Evolutionary conservation across 64 coral and sea anemone species (phyloP).

Genomic region (Cladopsammia gracilis): DNA sequence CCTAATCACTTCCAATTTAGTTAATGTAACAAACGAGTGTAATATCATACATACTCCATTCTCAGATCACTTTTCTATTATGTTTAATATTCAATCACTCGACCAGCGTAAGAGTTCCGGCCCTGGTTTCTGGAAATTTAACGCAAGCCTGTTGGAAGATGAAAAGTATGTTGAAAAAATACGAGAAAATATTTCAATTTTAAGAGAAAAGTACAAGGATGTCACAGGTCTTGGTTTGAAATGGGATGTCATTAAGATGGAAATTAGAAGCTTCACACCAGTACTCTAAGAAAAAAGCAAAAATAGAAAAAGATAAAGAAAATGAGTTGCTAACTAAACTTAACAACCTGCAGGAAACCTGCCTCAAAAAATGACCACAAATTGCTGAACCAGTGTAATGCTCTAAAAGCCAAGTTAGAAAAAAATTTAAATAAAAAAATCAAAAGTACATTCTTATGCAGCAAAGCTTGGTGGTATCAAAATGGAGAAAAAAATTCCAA

Average conservation of each 20-base stretch:
- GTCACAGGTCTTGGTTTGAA: conserved; percentile 3
- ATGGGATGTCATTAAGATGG: conserved; percentile 39
- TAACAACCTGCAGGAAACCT: conserved; percentile 1
- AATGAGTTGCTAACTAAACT: conserved; percentile 1
- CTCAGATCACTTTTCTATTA: background rate
- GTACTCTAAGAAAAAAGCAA: conserved; percentile 28
- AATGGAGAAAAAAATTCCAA: conserved; percentile 17
- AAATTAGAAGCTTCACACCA: conserved; percentile 23
- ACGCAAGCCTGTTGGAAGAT: too few species aligned
- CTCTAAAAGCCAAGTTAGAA: background rate
- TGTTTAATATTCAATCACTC: too few species aligned
- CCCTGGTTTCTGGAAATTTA: too few species aligned
- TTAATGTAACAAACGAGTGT: background rate
- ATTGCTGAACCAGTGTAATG: background rate
- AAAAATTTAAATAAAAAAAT: conserved; percentile 9
- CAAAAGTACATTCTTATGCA: conserved; percentile 11
- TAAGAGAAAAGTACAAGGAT: background rate
- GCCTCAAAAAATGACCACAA: too few species aligned
- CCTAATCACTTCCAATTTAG: background rate
- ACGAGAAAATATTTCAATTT: background rate
- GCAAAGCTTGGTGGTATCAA: conserved; percentile 38
- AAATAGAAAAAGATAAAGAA: conserved; percentile 36
- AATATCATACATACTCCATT: conserved; percentile 26
- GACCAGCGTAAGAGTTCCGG: too few species aligned
- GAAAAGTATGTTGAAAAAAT: conserved; percentile 15